A percentile compares a stretch with the other conserved stretches of the same genome.
phyloP scores from a whole-genome alignment of 2,113 vertebrate genomes.

The Nymphicus hollandicus region DNA sequence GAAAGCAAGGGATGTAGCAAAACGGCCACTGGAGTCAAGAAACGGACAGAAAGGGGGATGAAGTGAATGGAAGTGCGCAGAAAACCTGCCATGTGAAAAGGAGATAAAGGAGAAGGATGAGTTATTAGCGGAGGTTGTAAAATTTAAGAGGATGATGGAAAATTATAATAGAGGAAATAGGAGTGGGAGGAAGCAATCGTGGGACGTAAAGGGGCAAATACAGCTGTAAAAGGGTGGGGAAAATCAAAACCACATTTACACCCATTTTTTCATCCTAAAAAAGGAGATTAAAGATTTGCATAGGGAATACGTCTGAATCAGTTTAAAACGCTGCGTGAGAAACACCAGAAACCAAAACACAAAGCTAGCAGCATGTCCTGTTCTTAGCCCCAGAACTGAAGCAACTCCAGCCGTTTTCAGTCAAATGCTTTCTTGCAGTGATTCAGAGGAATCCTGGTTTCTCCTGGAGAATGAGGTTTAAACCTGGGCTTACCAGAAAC shows the following conservation, averaged over 20 bases:
- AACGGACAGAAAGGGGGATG: background rate
- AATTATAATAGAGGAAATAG: slow-evolving; percentile 9
- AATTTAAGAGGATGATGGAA: slow-evolving; percentile 10
- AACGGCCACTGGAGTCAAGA: background rate
- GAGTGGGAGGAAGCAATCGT: slow-evolving; percentile 14
- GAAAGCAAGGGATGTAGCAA: background rate
- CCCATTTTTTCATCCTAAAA: slow-evolving; percentile 8
- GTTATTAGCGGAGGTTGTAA: background rate
- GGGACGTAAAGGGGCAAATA: background rate
- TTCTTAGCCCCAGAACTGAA: background rate
- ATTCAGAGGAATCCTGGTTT: background rate
- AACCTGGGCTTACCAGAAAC: background rate
- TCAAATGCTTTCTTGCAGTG: background rate
- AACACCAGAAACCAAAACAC: background rate
- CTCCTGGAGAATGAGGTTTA: background rate
- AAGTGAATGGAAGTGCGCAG: background rate
- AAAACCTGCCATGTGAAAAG: background rate
- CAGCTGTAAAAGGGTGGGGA: slow-evolving; percentile 53
- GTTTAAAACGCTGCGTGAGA: background rate
- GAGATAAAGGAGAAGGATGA: background rate
- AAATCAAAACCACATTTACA: slow-evolving; percentile 39
- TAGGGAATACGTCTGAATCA: background rate
- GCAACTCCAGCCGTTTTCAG: background rate
- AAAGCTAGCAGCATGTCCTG: background rate
- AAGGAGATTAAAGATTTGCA: background rate